A percentile compares a stretch with the other conserved stretches of the same genome.
Conservation (phyloP, 2,113 vertebrate genomes). For the Montifringilla adamsi region DNA sequence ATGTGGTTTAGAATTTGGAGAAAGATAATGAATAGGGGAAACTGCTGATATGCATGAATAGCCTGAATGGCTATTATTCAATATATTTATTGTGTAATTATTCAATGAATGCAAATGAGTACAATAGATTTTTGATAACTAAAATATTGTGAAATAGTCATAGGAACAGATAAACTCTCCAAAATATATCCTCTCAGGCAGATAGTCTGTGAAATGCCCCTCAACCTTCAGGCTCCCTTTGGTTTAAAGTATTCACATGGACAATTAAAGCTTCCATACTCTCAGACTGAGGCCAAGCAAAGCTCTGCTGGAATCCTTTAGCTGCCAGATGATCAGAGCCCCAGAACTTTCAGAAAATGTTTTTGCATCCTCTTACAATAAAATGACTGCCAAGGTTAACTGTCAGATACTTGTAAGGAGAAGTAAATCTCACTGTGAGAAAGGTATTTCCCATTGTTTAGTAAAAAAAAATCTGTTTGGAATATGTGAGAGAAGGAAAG, state of each 20-base stretch:
- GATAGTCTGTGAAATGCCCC: not conserved
- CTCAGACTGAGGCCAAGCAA: not conserved
- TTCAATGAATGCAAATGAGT: not conserved
- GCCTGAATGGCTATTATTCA: no score
- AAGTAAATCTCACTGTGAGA: constrained; percentile 54
- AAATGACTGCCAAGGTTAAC: constrained; percentile 36
- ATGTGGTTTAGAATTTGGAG: not conserved
- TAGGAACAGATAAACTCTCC: not conserved
- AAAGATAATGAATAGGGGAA: not conserved
- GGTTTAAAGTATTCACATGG: not conserved
- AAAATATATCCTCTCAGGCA: not conserved
- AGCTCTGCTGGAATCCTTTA: not conserved
- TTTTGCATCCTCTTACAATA: constrained; percentile 10
- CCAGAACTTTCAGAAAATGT: not conserved
- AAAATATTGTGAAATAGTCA: not conserved
- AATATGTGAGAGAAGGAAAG: not conserved
- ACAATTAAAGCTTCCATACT: not conserved
- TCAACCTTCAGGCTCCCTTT: not conserved
- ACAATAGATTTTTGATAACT: not conserved
- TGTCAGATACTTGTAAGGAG: constrained; percentile 18
- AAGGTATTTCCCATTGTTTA: constrained; percentile 58
- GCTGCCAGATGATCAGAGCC: constrained; percentile 21
- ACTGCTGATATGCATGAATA: not conserved
- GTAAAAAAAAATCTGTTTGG: not conserved
- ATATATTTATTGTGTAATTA: not conserved